These are phyloP conservation scores for Agapornis roseicollis DNA, from an alignment of 2,113 vertebrate genomes.

Conservation along the genomic window DNA sequence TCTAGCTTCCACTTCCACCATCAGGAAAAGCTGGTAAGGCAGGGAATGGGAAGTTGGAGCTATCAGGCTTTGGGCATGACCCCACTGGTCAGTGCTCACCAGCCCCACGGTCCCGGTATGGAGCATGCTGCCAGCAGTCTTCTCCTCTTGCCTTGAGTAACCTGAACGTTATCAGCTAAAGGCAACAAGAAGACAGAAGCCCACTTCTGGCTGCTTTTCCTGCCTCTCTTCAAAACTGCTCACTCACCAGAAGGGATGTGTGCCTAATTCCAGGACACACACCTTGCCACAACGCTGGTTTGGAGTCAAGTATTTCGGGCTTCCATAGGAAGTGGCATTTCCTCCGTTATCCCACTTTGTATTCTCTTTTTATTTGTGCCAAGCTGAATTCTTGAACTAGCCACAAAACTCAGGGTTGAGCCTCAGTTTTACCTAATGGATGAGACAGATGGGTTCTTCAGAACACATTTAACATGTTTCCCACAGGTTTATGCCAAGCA, in stretches of 20 bases:
- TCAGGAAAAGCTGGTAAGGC: neutral
- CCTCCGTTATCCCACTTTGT: neutral
- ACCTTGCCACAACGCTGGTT: neutral
- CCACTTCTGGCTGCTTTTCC: neutral
- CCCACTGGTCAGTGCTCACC: neutral
- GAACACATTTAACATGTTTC: neutral
- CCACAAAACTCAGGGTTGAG: neutral
- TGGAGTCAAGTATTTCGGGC: neutral
- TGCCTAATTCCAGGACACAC: neutral
- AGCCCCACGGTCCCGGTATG: neutral
- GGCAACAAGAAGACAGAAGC: neutral
- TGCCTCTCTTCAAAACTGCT: neutral
- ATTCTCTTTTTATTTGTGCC: neutral
- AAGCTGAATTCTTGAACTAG: neutral
- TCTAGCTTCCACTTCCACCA: neutral
- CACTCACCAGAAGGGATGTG: neutral
- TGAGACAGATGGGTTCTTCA: neutral
- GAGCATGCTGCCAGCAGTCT: neutral
- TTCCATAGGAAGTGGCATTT: neutral
- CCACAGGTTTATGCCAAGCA: neutral
- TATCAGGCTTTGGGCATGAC: neutral
- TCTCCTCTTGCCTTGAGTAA: neutral
- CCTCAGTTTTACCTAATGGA: neutral
- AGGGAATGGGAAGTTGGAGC: neutral
- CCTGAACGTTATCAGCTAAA: neutral